Conservation (phyloP, 2,113 vertebrate genomes). For the Synodontis membranacea region DNA sequence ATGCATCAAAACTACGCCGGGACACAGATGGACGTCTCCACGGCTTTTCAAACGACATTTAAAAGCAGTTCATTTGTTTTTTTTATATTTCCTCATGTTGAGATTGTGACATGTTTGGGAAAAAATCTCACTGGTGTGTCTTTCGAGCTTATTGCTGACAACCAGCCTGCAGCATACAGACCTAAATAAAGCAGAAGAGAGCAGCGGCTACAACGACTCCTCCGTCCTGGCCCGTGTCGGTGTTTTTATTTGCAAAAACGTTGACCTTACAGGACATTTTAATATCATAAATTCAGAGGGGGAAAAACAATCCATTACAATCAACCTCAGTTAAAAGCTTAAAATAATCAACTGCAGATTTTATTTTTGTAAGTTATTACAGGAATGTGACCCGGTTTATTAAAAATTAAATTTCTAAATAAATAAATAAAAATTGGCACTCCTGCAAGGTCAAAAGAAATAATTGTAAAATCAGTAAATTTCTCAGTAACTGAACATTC, state of each 20-base stretch:
- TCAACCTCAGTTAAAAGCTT: no score
- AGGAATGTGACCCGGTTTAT: no score
- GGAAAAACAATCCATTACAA: no score
- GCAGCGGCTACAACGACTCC: no score
- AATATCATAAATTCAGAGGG: no score
- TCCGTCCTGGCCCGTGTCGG: no score
- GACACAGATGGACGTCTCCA: background rate
- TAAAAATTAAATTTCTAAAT: no score
- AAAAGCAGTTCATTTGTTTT: background rate
- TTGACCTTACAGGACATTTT: no score
- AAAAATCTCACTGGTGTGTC: background rate
- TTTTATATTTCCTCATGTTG: background rate
- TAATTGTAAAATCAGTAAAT: background rate
- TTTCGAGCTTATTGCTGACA: background rate
- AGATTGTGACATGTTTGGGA: background rate
- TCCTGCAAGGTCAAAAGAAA: background rate
- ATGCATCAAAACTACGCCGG: conserved; percentile 10
- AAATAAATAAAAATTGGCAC: no score
- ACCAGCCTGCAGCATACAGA: background rate
- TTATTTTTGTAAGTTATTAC: no score
- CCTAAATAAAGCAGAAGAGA: background rate
- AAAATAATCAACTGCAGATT: no score
- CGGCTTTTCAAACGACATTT: background rate
- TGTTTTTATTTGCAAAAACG: no score
- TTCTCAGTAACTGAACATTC: background rate